Evolutionary conservation across 30 jellyfish, hydroid and myxozoan genomes (phyloP), one percentile per base, ranked within the genome.

Genomic region (Hydractinia symbiolongicarpus): DNA sequence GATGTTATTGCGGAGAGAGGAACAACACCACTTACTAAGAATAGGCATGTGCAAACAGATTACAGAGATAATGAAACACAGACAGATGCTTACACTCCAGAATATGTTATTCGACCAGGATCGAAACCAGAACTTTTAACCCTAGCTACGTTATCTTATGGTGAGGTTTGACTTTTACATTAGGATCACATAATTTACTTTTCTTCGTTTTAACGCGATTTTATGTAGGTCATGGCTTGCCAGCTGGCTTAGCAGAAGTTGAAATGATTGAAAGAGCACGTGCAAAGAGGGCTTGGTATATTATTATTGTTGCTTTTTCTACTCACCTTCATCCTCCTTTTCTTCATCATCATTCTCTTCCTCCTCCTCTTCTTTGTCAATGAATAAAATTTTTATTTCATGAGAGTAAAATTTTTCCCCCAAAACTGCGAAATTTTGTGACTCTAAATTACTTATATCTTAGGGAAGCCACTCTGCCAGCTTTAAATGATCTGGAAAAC

Each of bases 251-350:
- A 40, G 99, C 99, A 4, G 99, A 94, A 82, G 96, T 94, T 6
- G 99, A 94, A 73, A 94, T 94, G 96, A 94, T 94, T 9, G 99
- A 94, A 83, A 61, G 99, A 73, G 99, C 99, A 70, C 81, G 99
- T 54, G 96, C 96, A 5, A 94, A 94, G 85, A 81, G 99, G 58
- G 99, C 96, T 5, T 94, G 99, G 99, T 94, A 84, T 5, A 11
- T 6, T 16, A 16, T 76, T 40, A 50, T 14, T 68, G 79, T 11
- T n/a, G 9, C n/a, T n/a, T n/a, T n/a, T n/a, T n/a, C n/a, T n/a
- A 30, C 44, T 30, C 1, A 30, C 16, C 17, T 3, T 16, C 70
- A 16, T 60, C 70, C 15, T 13, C 70, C 16, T 60, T 13, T 30
- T 30, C 44, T 30, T 30, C 44, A 30, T 30, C 44, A 30, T 30